Evolutionary conservation across 2,888 invertebrate species (phyloP).

Genomic region (Pseudococcus jackbeardsleyi): DNA sequence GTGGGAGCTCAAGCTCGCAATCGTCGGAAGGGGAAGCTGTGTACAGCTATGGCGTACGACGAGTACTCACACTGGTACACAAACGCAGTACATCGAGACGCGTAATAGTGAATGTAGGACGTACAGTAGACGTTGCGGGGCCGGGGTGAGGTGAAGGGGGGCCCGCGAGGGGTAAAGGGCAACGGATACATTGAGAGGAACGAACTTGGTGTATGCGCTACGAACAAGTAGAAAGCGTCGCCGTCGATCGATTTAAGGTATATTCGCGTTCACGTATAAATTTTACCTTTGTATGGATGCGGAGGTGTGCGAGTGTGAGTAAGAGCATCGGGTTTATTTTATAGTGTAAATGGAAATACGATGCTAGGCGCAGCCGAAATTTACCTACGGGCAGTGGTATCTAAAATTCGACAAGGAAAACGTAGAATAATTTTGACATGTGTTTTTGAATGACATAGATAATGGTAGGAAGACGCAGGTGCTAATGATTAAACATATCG

Average conservation of each 20-base stretch:
- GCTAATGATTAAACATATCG: not conserved
- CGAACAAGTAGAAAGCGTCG: slow-evolving; percentile 16
- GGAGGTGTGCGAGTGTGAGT: not conserved
- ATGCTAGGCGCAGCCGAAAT: not conserved
- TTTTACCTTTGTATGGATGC: not conserved
- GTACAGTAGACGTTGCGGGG: not conserved
- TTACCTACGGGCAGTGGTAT: not conserved
- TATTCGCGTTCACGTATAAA: not conserved
- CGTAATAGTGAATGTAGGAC: slow-evolving; percentile 43
- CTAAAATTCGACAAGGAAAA: not conserved
- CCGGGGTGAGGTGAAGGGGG: not conserved
- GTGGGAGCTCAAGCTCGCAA: slow-evolving; percentile 31
- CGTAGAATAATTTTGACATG: not conserved
- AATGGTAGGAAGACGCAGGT: not conserved
- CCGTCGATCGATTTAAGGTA: slow-evolving; percentile 34
- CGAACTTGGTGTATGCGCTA: slow-evolving; percentile 36
- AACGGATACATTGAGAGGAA: slow-evolving; percentile 17
- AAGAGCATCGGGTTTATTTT: not conserved
- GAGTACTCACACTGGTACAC: not conserved
- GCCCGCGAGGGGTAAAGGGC: not conserved
- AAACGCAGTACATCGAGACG: not conserved
- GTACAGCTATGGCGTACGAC: not conserved
- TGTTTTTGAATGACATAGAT: not conserved
- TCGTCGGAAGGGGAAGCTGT: slow-evolving; percentile 51
- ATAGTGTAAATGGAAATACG: not conserved